Evolutionary conservation across 2,888 invertebrate genomes (phyloP).

Genomic region (Zele albiditarsus): DNA sequence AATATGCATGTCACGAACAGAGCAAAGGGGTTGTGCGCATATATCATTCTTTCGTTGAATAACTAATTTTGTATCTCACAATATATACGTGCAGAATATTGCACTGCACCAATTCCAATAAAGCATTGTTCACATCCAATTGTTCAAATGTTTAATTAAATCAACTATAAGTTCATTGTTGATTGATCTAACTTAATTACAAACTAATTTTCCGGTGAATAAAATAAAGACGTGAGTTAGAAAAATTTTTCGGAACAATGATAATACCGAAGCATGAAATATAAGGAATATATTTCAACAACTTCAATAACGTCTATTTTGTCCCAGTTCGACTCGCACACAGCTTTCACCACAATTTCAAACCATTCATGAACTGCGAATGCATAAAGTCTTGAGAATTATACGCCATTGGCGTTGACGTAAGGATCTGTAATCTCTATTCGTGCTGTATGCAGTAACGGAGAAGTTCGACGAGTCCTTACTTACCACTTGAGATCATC

Average conservation of each 20-base stretch:
- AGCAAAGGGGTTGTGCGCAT: slow-evolving; percentile 22
- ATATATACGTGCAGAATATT: not conserved
- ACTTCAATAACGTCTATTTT: not conserved
- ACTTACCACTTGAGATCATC: slow-evolving; percentile 17
- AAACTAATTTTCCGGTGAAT: too few relatives aligned
- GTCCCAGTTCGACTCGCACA: not conserved
- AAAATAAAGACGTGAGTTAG: too few relatives aligned
- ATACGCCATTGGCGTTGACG: not conserved
- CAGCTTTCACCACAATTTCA: not conserved
- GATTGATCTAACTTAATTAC: too few relatives aligned
- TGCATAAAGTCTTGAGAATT: not conserved
- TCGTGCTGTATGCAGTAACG: not conserved
- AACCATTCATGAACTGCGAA: not conserved
- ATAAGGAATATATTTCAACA: too few relatives aligned
- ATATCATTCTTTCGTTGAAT: slow-evolving; percentile 11
- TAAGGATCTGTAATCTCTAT: slow-evolving; percentile 15
- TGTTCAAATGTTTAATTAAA: too few relatives aligned
- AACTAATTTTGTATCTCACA: not conserved
- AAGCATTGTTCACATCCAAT: too few relatives aligned
- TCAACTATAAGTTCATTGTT: too few relatives aligned
- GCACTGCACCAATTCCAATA: too few relatives aligned
- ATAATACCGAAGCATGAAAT: too few relatives aligned
- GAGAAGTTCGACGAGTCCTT: slow-evolving; percentile 18
- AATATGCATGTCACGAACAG: slow-evolving; percentile 37
- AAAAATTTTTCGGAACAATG: too few relatives aligned